Evolutionary conservation across 2,888 invertebrate species (phyloP), one percentile per base, ranked within the genome.

Genomic region (Leucophora obtusa): DNA sequence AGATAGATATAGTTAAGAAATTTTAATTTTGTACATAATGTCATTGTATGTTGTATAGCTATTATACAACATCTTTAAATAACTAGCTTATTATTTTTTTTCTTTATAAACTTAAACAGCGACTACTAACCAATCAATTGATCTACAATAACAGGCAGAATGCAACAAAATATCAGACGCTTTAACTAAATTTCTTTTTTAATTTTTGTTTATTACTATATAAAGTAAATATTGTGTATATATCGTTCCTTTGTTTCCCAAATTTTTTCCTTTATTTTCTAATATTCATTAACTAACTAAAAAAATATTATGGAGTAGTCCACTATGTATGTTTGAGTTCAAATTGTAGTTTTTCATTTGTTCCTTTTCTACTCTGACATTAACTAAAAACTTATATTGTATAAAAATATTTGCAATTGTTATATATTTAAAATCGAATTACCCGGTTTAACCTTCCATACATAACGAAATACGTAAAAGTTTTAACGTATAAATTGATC

Each of bases 1-100:
- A 74, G 60, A 62, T 73, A 77, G 69, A 75, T 15, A 53, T 51
- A 63, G 51, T 58, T 80, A 56, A 74, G 70, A 74, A 24, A 28
- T 33, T 54, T 56, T 75, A 58, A 53, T 63, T 70, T 56, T 78
- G 82, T 74, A 78, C n/a, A 82, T 75, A 78, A 56, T 68, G 50
- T 65, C 59, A 65, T 24, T 66, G 53, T 74, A 38, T 66, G n/a
- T 60, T 59, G 53, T 53, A 58, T 28, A 28, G 21, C 54, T 51
- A 38, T 15, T 5, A 14, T 14, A 38, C 33, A 66, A 54, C 66
- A 24, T 35, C 35, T 18, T 18, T 15, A 50, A 56, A 56, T 33
- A 17, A 24, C 51, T 51, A 38, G 53, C 53, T 53, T 66, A 51
- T 65, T 51, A 47, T 47, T 47, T 47, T 38, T 38, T 11, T 38